Evolutionary conservation across 2,113 vertebrate species (phyloP).

Genomic region (Scatophagus argus): DNA sequence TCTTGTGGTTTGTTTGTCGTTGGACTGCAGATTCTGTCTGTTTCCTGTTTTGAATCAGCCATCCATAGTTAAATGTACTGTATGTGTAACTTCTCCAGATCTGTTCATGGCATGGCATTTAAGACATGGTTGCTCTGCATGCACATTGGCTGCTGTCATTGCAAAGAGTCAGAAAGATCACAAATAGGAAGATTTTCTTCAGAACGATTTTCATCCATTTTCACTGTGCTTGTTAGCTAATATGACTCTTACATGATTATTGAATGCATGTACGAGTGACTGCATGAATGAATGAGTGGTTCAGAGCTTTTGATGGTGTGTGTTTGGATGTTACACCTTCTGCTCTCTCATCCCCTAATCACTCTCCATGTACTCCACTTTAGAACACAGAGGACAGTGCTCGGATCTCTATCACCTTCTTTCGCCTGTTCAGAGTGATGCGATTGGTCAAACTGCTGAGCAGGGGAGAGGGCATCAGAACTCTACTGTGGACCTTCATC

Average conservation of each 20-base stretch:
- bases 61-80: conserved; percentile 26
- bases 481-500: conserved; percentile 97
- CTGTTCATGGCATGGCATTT: conserved; percentile 30
- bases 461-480: conserved; percentile 97
- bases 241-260: background rate
- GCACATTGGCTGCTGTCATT: conserved; percentile 20
- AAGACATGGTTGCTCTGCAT: conserved; percentile 47
- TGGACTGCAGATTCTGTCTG: conserved; percentile 10
- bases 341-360: background rate
- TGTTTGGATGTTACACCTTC: conserved; percentile 12
- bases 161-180: background rate
- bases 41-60: conserved; percentile 1
- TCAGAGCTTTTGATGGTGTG: background rate
- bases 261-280: conserved; percentile 14
- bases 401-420: conserved; percentile 99
- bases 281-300: conserved; percentile 23
- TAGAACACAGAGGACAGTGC: conserved; percentile 98
- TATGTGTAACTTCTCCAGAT: conserved; percentile 19
- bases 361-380: background rate
- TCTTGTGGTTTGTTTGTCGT: conserved; percentile 14
- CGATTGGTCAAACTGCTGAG: conserved; percentile 97
- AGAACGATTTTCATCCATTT: background rate
- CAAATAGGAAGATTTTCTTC: background rate
- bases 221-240: background rate
- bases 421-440: conserved; percentile 99